Conservation (phyloP, 2,888 invertebrate species). For the Scaptomyza tumidula region DNA sequence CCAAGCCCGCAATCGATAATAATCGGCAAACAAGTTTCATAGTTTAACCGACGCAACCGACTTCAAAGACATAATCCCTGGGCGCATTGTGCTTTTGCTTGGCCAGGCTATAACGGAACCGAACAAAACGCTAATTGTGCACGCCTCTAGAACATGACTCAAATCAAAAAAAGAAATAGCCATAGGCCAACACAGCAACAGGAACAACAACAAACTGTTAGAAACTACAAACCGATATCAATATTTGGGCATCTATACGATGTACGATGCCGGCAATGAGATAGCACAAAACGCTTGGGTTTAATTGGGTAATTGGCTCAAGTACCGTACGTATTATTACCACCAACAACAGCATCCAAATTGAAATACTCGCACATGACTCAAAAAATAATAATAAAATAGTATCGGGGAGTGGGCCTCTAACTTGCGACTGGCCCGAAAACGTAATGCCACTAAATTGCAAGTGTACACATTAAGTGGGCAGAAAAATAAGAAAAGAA, state of each 20-base stretch:
- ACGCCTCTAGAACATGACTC: conserved; percentile 79
- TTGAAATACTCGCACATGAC: conserved; percentile 74
- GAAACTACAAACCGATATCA: conserved; percentile 61
- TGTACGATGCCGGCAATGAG: conserved; percentile 66
- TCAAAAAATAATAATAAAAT: conserved; percentile 33
- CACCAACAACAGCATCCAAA: conserved; percentile 48
- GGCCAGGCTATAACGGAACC: conserved; percentile 70
- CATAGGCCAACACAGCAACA: conserved; percentile 40
- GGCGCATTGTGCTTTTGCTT: conserved; percentile 51
- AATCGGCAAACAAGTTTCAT: conserved; percentile 72
- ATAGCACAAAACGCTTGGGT: conserved; percentile 76
- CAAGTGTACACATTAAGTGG: conserved; percentile 51
- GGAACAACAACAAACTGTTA: conserved; percentile 5
- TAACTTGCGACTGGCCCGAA: conserved; percentile 10
- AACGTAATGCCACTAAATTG: conserved; percentile 67
- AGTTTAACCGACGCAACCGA: conserved; percentile 43
- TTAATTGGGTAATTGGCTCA: conserved; percentile 81
- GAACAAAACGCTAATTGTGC: conserved; percentile 75
- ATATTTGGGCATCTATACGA: conserved; percentile 72
- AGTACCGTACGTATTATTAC: conserved; percentile 75
- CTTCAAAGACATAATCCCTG: conserved; percentile 68
- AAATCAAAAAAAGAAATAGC: conserved; percentile 67
- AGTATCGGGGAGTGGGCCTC: conserved; percentile 25
- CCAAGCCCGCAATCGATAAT: conserved; percentile 63
- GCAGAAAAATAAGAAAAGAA: not conserved